Conservation (phyloP, 2,888 invertebrate species). For the Lasioglossum villosulum region DNA sequence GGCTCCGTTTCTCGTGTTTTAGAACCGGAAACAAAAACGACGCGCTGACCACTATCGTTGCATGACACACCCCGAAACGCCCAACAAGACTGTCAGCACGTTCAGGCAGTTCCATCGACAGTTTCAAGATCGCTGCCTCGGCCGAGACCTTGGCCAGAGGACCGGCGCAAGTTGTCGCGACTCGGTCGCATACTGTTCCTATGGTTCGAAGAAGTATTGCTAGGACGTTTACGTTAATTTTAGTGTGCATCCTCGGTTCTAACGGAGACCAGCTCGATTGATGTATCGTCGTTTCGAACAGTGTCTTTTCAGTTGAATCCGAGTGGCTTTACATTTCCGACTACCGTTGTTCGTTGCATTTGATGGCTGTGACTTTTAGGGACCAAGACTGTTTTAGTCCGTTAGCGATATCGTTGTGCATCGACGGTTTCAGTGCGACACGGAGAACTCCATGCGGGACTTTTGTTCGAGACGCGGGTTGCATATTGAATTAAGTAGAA, state of each 20-base stretch:
- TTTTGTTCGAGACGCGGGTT: conserved; percentile 28
- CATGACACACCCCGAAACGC: conserved; percentile 68
- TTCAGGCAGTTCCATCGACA: conserved; percentile 8
- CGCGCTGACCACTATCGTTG: conserved; percentile 80
- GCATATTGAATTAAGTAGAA: conserved; percentile 15
- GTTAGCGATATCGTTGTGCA: conserved; percentile 33
- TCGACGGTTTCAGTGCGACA: conserved; percentile 34
- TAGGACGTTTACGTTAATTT: conserved; percentile 11
- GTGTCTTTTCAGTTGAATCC: conserved; percentile 58
- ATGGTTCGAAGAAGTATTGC: conserved; percentile 34
- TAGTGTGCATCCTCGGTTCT: conserved; percentile 26
- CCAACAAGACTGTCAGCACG: conserved; percentile 40
- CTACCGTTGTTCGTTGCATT: conserved; percentile 81
- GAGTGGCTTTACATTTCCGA: conserved; percentile 76
- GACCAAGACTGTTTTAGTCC: conserved; percentile 79
- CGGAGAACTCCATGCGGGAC: conserved; percentile 7
- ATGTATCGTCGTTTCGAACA: conserved; percentile 17
- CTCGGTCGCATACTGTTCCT: conserved; percentile 45
- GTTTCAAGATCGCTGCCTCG: conserved; percentile 20
- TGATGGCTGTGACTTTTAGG: conserved; percentile 84
- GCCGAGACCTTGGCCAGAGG: conserved; percentile 9
- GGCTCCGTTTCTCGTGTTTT: conserved; percentile 33
- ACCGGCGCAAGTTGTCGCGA: conserved; percentile 1
- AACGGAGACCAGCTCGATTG: not conserved
- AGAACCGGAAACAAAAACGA: conserved; percentile 74